phyloP scores from a whole-genome alignment of 1,140 invertebrate species.

The Hetaerina americana region DNA sequence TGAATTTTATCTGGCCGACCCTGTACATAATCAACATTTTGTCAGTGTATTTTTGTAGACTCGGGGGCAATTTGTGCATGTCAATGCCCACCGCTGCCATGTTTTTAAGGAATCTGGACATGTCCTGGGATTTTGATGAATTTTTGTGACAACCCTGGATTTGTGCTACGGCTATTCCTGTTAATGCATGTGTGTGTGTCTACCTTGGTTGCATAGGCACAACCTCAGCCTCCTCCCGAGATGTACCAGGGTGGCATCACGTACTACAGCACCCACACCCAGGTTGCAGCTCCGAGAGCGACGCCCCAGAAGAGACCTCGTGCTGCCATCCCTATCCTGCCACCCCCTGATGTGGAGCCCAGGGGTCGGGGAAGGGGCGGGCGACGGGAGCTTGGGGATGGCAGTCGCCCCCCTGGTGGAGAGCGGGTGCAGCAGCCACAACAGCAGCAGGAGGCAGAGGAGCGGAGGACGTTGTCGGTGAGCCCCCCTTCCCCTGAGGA shows the following conservation, averaged over 20 bases:
- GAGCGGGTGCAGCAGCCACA: background rate
- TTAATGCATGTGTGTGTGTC: too few species aligned
- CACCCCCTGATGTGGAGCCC: constrained; percentile 25
- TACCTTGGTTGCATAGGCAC: too few species aligned
- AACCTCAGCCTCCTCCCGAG: constrained; percentile 22
- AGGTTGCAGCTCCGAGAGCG: constrained; percentile 21
- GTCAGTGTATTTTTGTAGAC: too few species aligned
- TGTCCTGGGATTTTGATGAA: too few species aligned
- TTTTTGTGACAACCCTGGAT: too few species aligned
- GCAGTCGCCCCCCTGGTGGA: background rate
- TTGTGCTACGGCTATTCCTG: too few species aligned
- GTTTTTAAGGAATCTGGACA: too few species aligned
- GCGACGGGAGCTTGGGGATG: background rate
- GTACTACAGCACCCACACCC: constrained; percentile 34
- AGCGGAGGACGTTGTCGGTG: background rate
- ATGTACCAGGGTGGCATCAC: constrained; percentile 32
- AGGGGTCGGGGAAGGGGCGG: background rate
- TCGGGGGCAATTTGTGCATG: too few species aligned
- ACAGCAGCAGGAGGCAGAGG: background rate
- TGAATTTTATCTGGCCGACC: too few species aligned
- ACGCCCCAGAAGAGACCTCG: constrained; percentile 27
- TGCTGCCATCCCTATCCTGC: constrained; percentile 35
- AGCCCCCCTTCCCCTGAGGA: background rate
- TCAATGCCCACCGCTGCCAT: too few species aligned
- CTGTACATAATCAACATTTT: too few species aligned